Evolutionary conservation across 1,140 invertebrate species (phyloP).

Genomic region (Drosophila arizonae): DNA sequence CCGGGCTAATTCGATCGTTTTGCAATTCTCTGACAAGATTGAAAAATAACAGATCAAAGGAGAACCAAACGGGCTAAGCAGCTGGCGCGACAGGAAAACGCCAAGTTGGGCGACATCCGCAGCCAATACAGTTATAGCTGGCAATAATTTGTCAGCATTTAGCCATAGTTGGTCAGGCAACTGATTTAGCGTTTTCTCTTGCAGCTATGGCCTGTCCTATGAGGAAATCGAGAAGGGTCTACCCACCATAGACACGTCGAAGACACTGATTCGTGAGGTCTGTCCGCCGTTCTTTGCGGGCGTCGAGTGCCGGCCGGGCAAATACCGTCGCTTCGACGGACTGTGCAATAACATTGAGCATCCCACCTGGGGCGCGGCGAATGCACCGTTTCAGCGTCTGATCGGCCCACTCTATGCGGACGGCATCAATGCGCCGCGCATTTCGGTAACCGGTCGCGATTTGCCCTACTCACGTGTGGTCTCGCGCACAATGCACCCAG

Average conservation of each 20-base stretch:
- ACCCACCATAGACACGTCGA: conserved; percentile 94
- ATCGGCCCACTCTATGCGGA: conserved; percentile 91
- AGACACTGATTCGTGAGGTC: conserved; percentile 92
- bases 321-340: conserved; percentile 94
- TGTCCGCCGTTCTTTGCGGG: conserved; percentile 94
- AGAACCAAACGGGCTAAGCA: conserved; percentile 11
- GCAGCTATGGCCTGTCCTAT: conserved; percentile 91
- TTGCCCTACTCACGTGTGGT: conserved; percentile 92
- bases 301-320: conserved; percentile 93
- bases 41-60: conserved; percentile 27
- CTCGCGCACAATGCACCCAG: conserved; percentile 94
- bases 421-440: conserved; percentile 91
- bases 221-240: conserved; percentile 94
- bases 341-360: conserved; percentile 96
- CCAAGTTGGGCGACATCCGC: conserved; percentile 58
- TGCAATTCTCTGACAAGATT: conserved; percentile 58
- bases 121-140: conserved; percentile 6
- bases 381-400: conserved; percentile 91
- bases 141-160: conserved; percentile 36
- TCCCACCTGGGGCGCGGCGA: conserved; percentile 94
- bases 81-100: conserved; percentile 52
- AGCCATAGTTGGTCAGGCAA: conserved; percentile 14
- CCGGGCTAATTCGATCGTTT: conserved; percentile 61
- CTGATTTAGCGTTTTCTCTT: conserved; percentile 21
- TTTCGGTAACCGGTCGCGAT: conserved; percentile 87